Evolutionary conservation across 2,797 vertebrate species (phyloP), one percentile per base, ranked within the genome.

Genomic region (Sebastolobus alascanus): DNA sequence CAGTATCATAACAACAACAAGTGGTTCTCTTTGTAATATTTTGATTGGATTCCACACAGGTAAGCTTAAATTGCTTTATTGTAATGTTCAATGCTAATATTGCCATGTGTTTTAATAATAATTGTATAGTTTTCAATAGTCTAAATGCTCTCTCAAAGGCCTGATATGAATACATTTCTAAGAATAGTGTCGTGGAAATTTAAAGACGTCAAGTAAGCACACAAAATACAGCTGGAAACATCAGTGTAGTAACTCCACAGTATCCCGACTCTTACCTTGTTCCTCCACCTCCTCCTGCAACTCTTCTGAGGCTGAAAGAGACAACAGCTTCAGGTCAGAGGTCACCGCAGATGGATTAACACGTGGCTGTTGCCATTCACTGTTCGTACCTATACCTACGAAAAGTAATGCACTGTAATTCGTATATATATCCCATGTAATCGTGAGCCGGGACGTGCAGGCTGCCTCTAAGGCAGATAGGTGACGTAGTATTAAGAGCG

Each of bases 211-310:
- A 25, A 29, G 16, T n/a, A 40, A 29, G 20, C 16, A 71, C 46
- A 77, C 43, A 18, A 46, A 61, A 38, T 40, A 31, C 3, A 46
- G 50, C n/a, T 25, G 10, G 35, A 16, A 55, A n/a, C 43, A 60
- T 69, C 55, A 38, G 40, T 38, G 16, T 27, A 68, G n/a, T n/a
- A 55, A 64, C 46, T 40, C 29, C 11, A 4, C 14, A 73, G 13
- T 4, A 22, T 25, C 5, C 10, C 22, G 29, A 66, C 20, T 76
- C 87, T 82, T 90, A 96, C 96, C 96, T 96, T 96, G 93, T 73
- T 94, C 84, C 4, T 91, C 82, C 1, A 84, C 90, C 60, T 92
- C 85, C 50, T 80, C 38, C 63, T 75, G 65, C 84, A 96, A 76
- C 27, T 94, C 83, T 2, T 87, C 81, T 0, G 94, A 93, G 22